Evolutionary conservation across 1,140 invertebrate species (phyloP).

Genomic region (Drosophila tropicalis): DNA sequence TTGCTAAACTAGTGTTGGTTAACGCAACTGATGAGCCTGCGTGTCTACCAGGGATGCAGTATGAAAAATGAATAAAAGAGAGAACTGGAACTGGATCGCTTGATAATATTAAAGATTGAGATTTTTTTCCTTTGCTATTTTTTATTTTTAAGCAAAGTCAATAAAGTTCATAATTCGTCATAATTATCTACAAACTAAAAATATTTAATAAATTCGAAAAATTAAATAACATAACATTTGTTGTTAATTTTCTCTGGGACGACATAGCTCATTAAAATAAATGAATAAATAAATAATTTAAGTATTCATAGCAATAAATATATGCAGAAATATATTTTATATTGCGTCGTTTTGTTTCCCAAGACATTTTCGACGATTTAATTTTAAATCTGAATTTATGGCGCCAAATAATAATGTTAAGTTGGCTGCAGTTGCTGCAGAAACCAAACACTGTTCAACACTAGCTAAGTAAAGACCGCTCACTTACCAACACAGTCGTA

Average conservation of each 20-base stretch:
- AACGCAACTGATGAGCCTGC: background rate
- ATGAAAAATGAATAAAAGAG: background rate
- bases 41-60: constrained; percentile 6
- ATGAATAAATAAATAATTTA: no score
- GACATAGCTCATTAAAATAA: no score
- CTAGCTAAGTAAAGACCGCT: background rate
- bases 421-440: background rate
- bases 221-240: no score
- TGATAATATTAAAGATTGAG: no score
- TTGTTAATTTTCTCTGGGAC: no score
- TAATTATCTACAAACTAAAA: no score
- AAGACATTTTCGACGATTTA: background rate
- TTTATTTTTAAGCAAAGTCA: background rate
- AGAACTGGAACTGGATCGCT: background rate
- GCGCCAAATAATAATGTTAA: background rate
- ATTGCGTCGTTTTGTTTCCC: no score
- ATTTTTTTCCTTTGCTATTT: background rate
- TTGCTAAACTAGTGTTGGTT: background rate
- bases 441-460: background rate
- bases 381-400: background rate
- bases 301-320: no score
- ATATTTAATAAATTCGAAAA: no score
- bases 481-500: background rate
- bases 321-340: no score
- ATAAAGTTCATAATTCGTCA: no score